These are phyloP conservation scores for Chascanopsetta lugubris DNA, from an alignment of 2,113 vertebrate genomes.

Conservation along the genomic window DNA sequence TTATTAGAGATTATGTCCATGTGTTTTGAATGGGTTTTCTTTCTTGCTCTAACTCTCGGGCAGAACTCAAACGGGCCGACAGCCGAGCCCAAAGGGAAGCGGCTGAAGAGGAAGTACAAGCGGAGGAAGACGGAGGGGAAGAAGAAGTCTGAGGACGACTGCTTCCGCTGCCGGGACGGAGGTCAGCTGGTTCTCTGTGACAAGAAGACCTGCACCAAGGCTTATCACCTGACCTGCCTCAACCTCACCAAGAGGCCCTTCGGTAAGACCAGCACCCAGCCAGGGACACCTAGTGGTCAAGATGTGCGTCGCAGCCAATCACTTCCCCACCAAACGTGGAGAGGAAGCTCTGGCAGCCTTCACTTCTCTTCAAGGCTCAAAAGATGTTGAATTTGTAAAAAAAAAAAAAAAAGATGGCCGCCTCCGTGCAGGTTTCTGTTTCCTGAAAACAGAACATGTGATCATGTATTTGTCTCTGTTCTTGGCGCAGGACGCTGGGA, in stretches of 20 bases:
- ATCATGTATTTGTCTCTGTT: no score
- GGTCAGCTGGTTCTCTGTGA: slow-evolving; percentile 94
- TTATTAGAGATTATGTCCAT: neutral
- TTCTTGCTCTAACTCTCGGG: neutral
- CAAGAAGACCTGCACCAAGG: slow-evolving; percentile 94
- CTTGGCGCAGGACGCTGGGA: slow-evolving; percentile 91
- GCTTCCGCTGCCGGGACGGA: slow-evolving; percentile 95
- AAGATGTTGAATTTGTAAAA: no score
- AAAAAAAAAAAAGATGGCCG: no score
- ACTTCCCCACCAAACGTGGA: no score
- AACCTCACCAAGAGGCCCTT: slow-evolving; percentile 95
- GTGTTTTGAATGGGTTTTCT: neutral
- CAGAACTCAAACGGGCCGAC: slow-evolving; percentile 81
- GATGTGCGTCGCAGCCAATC: no score
- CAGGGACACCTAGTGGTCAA: no score
- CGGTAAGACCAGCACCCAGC: slow-evolving; percentile 78
- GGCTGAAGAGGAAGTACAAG: slow-evolving; percentile 88
- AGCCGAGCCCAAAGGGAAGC: slow-evolving; percentile 91
- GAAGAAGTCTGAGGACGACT: slow-evolving; percentile 92
- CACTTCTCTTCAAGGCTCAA: no score
- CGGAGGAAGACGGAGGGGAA: slow-evolving; percentile 80
- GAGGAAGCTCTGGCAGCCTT: no score
- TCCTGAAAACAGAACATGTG: no score
- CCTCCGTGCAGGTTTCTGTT: no score
- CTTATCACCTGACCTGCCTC: slow-evolving; percentile 95